Conservation (phyloP, 2,797 vertebrate species). For the Carcharodon carcharias region DNA sequence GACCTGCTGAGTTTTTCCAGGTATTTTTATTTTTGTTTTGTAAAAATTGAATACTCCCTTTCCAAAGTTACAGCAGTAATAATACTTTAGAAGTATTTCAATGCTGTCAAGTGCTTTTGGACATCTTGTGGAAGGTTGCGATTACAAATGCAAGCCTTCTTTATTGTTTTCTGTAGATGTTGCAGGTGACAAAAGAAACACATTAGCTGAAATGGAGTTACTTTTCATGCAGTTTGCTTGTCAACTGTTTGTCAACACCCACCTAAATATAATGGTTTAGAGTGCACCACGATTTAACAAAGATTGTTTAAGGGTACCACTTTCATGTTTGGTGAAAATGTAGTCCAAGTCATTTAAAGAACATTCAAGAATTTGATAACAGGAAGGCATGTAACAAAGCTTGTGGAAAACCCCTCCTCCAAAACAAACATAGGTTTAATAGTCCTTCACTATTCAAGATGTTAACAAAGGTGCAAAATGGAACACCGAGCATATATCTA, state of each 20-base stretch:
- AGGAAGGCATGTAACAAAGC: background rate
- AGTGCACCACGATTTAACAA: background rate
- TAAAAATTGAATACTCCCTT: background rate
- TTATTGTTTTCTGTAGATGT: background rate
- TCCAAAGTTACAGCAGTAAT: background rate
- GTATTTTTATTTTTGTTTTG: too few species aligned
- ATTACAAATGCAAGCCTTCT: background rate
- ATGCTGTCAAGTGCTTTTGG: background rate
- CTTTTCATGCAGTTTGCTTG: background rate
- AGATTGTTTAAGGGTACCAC: background rate
- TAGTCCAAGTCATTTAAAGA: background rate
- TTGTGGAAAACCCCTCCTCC: background rate
- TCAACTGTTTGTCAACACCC: background rate
- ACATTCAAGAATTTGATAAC: background rate
- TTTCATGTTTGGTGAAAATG: background rate
- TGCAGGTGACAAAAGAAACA: background rate
- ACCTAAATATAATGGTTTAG: background rate
- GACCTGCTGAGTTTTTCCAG: too few species aligned
- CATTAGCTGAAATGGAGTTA: background rate
- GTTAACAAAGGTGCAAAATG: background rate
- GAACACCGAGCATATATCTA: background rate
- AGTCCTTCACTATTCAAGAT: background rate
- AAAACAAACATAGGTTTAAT: background rate
- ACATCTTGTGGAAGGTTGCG: background rate
- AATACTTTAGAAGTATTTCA: background rate